Evolutionary conservation across 2,797 vertebrate species (phyloP), one percentile per base, ranked within the genome.

Genomic region (Hippocampus kuda): DNA sequence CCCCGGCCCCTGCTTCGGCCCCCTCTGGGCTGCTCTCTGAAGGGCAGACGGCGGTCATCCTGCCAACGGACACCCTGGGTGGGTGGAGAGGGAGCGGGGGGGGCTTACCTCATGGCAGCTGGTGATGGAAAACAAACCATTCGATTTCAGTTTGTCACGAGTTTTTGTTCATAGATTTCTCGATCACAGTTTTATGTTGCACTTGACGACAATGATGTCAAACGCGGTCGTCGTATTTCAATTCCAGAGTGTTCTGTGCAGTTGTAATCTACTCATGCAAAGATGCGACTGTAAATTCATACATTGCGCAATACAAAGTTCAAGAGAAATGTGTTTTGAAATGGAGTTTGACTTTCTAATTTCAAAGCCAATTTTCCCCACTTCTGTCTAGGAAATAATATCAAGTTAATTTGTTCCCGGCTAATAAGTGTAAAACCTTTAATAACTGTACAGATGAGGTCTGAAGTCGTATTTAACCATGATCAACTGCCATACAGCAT

Each of bases 21-120:
- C 81, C 86, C 5, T 85, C 90, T 53, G 90, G 85, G 80, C 74
- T 84, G 71, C 79, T 90, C 71, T 92, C 94, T 70, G 91, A 85
- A 60, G 86, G 86, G 74, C 85, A 91, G 78, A 95, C 93, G 12
- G 94, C 93, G 54, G 95, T 96, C 95, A 99, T 98, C 82, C 89
- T 94, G 83, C 90, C 30, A 81, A 59, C 75, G 77, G 68, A 74
- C 11, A 54, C 80, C 79, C 83, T 78, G 82, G 74, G 62, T 61
- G n/a, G 46, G 48, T 46, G 53, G 53, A 4, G n/a, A 2, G 18
- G 30, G 1, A 7, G 18, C 5, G 30, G 24, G n/a, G 2, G 30
- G 44, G 53, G 48, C 62, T 88, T 84, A 91, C 67, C 74, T 89
- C 87, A 88, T 87, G 77, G 72, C 80, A 79, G 70, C 41, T 26